A percentile compares a stretch with the other conserved stretches of the same genome.
phyloP scores from a whole-genome alignment of 2,113 vertebrate genomes.

The Centropristis striata region DNA sequence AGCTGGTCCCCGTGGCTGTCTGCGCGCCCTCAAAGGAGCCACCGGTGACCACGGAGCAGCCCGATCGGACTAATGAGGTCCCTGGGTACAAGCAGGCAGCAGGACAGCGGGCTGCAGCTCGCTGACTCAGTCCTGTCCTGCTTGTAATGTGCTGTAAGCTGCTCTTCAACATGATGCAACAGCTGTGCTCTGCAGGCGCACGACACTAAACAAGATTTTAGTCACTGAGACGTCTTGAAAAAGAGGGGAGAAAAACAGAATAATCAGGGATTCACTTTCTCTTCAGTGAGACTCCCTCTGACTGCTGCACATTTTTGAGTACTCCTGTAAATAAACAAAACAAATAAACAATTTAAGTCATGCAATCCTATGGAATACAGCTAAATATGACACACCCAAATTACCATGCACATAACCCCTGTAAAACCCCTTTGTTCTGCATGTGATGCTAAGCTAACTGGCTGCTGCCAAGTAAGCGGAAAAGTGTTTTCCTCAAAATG shows the following conservation, averaged over 20 bases:
- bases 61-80: slow-evolving; percentile 71
- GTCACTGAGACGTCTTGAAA: not conserved
- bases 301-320: not conserved
- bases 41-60: slow-evolving; percentile 39
- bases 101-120: slow-evolving; percentile 29
- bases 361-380: too few species aligned
- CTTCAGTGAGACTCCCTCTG: not conserved
- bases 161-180: slow-evolving; percentile 67
- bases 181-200: slow-evolving; percentile 24
- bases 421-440: too few species aligned
- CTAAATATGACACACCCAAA: too few species aligned
- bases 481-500: too few species aligned
- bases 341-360: too few species aligned
- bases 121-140: slow-evolving; percentile 50
- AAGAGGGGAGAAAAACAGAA: not conserved
- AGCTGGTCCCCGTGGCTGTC: slow-evolving; percentile 44
- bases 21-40: slow-evolving; percentile 60
- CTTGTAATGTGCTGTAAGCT: slow-evolving; percentile 62
- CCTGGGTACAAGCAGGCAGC: slow-evolving; percentile 43
- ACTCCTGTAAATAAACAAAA: too few species aligned
- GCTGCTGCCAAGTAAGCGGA: too few species aligned
- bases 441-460: not conserved
- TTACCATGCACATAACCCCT: too few species aligned
- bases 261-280: not conserved
- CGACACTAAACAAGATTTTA: not conserved